phyloP scores from a whole-genome alignment of 2,113 vertebrate genomes.

The Gopherus flavomarginatus region DNA sequence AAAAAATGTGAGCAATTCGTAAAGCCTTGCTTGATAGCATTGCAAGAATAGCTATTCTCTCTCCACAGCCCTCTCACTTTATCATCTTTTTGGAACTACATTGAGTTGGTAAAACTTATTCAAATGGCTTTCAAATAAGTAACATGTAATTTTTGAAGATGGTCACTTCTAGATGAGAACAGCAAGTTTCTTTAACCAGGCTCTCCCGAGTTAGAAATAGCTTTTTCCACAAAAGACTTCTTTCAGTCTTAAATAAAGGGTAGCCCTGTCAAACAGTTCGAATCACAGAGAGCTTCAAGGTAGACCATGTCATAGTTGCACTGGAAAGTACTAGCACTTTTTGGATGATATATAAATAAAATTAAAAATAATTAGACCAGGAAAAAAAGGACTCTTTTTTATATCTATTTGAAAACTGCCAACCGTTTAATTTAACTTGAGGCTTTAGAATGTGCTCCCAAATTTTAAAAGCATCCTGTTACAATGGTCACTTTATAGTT shows the following conservation, averaged over 20 bases:
- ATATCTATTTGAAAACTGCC: accelerated
- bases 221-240: background rate
- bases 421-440: background rate
- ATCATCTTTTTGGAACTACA: background rate
- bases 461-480: background rate
- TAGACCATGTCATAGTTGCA: background rate
- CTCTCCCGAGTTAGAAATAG: background rate
- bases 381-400: background rate
- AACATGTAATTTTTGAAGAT: background rate
- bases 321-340: background rate
- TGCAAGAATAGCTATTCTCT: background rate
- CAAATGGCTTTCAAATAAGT: background rate
- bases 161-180: background rate
- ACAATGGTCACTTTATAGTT: background rate
- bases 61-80: background rate
- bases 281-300: background rate
- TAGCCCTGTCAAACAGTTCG: background rate
- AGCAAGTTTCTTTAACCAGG: background rate
- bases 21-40: background rate
- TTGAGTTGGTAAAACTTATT: background rate
- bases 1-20: background rate
- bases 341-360: background rate
- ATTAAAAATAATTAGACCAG: background rate
- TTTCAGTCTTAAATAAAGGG: background rate
- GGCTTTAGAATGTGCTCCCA: background rate